These are phyloP conservation scores for Dermochelys coriacea DNA, from an alignment of 2,797 vertebrate species.

Conservation along the genomic window DNA sequence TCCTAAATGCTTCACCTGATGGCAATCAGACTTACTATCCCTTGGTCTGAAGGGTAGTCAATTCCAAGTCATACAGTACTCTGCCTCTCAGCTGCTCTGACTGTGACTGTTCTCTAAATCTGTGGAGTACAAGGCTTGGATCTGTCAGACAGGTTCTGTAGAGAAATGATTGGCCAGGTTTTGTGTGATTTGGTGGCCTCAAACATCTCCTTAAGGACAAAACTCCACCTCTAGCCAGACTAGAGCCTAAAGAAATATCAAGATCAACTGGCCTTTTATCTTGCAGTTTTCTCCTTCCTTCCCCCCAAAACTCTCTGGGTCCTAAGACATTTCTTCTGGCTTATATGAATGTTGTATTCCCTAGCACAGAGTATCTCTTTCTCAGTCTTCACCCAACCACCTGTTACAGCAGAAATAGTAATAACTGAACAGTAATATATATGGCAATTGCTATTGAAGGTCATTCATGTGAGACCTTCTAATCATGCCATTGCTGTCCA, in stretches of 20 bases:
- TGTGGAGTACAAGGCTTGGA: background rate
- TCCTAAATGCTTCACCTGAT: no score
- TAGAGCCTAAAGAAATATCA: background rate
- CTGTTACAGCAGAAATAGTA: background rate
- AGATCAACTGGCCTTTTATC: background rate
- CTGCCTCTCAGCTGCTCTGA: background rate
- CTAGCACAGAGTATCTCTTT: background rate
- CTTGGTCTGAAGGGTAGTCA: background rate
- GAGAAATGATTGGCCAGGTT: background rate
- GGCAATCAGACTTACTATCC: background rate
- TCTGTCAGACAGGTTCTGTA: background rate
- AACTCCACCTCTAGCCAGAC: background rate
- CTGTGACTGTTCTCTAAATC: background rate
- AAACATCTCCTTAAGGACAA: background rate
- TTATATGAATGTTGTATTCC: background rate
- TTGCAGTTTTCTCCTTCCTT: background rate
- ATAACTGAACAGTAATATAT: background rate
- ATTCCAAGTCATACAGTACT: background rate
- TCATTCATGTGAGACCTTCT: background rate
- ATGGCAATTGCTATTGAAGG: background rate
- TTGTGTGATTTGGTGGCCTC: background rate
- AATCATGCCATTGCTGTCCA: background rate
- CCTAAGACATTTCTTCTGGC: background rate
- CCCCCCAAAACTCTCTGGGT: background rate
- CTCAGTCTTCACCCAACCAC: background rate